phyloP scores from a whole-genome alignment of 1,140 invertebrate genomes.

The Galendromus occidentalis region DNA sequence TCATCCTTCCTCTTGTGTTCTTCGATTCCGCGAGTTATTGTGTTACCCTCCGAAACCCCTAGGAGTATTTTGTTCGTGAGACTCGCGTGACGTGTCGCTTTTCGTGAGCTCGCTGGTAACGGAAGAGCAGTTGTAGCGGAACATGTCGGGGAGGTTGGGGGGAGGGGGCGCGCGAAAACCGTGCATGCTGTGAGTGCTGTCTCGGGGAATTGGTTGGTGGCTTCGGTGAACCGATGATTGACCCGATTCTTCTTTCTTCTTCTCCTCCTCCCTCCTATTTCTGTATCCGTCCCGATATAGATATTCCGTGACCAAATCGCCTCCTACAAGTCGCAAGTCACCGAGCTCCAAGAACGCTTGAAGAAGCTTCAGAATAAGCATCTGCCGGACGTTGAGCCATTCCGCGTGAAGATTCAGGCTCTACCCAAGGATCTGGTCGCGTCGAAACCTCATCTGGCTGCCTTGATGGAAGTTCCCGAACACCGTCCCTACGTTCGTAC shows the following conservation, averaged over 20 bases:
- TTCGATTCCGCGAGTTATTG: no score
- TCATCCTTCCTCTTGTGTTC: neutral
- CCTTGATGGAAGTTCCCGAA: constrained; percentile 7
- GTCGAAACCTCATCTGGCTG: neutral
- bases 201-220: no score
- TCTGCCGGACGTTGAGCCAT: neutral
- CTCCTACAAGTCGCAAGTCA: constrained; percentile 24
- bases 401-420: constrained; percentile 10
- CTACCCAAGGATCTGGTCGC: constrained; percentile 5
- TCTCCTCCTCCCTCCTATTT: neutral
- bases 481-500: constrained; percentile 3
- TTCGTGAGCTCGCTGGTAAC: no score
- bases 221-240: neutral
- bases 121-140: no score
- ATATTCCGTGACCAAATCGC: constrained; percentile 26
- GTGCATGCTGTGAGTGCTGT: no score
- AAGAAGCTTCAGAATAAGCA: constrained; percentile 18
- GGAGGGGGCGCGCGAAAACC: no score
- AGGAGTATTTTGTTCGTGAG: no score
- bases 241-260: neutral
- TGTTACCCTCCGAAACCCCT: no score
- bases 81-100: no score
- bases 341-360: constrained; percentile 23
- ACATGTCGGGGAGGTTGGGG: no score
- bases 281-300: constrained; percentile 19